These are phyloP conservation scores for Stenotaenia linearis DNA, from an alignment of 2,888 invertebrate species.

Conservation along the genomic window DNA sequence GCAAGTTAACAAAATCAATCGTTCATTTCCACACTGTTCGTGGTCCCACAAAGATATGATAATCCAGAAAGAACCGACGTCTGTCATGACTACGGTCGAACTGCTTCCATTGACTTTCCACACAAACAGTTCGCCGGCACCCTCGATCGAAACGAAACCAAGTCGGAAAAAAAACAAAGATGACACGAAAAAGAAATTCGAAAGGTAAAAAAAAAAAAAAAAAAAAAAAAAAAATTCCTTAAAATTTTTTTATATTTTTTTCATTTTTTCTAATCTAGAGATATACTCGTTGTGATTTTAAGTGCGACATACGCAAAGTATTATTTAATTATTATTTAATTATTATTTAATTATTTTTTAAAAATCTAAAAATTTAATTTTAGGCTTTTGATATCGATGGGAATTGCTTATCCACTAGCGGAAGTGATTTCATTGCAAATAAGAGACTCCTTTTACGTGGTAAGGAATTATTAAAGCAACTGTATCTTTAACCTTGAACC, in stretches of 20 bases:
- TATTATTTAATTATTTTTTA: not conserved
- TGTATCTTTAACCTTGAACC: not conserved
- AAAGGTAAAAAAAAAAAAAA: not conserved
- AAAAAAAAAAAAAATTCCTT: not conserved
- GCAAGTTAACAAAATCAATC: not conserved
- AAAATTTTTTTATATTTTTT: not conserved
- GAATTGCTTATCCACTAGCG: slow-evolving; percentile 89
- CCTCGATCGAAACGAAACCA: not conserved
- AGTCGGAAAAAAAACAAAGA: not conserved
- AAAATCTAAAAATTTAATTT: not conserved
- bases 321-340: not conserved
- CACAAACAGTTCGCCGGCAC: not conserved
- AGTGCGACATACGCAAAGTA: slow-evolving; percentile 26
- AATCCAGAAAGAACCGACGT: not conserved
- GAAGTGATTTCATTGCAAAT: slow-evolving; percentile 92
- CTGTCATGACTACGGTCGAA: not conserved
- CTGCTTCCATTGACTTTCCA: not conserved
- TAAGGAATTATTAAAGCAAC: slow-evolving; percentile 44
- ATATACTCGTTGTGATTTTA: slow-evolving; percentile 1
- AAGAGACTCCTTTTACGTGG: slow-evolving; percentile 88
- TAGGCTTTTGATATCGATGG: slow-evolving; percentile 79
- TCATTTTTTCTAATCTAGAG: slow-evolving; percentile 1
- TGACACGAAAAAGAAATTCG: not conserved
- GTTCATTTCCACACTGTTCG: not conserved
- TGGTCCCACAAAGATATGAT: not conserved